A percentile compares a stretch with the other conserved stretches of the same genome.
Conservation (phyloP, 2,113 vertebrate species). For the Silurus glanis region DNA sequence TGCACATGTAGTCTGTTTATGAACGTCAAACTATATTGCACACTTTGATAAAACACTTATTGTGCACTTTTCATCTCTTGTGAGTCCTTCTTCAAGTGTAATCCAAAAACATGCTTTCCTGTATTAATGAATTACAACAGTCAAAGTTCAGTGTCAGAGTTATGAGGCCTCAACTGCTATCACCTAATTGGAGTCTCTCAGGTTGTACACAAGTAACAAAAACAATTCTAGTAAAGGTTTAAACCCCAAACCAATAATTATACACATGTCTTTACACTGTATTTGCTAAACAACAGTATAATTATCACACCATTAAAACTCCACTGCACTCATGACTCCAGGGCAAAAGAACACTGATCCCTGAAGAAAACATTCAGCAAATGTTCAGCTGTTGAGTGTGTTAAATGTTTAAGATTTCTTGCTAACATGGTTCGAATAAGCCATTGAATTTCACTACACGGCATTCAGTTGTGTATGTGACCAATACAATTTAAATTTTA, state of each 20-base stretch:
- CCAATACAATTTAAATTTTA: too few species aligned
- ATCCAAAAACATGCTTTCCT: neutral
- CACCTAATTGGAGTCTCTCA: neutral
- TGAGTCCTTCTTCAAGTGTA: neutral
- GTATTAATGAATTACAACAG: neutral
- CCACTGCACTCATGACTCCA: neutral
- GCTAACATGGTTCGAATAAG: neutral
- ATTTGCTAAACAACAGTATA: neutral
- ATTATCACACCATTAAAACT: slow-evolving; percentile 10
- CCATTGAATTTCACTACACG: too few species aligned
- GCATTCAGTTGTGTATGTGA: too few species aligned
- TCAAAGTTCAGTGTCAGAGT: neutral
- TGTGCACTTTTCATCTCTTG: neutral
- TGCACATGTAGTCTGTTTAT: neutral
- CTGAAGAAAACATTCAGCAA: neutral
- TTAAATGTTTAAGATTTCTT: neutral
- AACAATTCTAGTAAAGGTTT: neutral
- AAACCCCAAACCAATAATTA: neutral
- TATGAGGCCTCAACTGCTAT: neutral
- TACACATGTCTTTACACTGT: neutral
- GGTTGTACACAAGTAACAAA: neutral
- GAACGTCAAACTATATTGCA: neutral
- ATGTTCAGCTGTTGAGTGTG: neutral
- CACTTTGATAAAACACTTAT: neutral
- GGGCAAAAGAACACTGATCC: neutral